Conservation (phyloP, 2,113 vertebrate species). For the Oryzias celebensis region DNA sequence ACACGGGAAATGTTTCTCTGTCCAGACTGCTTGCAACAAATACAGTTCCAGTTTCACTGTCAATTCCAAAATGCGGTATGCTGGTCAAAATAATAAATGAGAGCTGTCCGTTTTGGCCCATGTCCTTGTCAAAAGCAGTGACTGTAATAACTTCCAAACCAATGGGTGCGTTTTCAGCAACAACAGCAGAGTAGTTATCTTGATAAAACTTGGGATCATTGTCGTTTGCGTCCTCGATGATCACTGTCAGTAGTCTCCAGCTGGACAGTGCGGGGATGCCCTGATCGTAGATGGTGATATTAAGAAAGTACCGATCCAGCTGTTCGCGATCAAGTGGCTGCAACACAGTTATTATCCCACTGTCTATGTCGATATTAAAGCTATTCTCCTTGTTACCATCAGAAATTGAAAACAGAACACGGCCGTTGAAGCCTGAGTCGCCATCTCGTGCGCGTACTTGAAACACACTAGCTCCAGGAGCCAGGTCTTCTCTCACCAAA, state of each 20-base stretch:
- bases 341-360: slow-evolving; percentile 84
- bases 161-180: slow-evolving; percentile 85
- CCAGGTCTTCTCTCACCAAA: slow-evolving; percentile 87
- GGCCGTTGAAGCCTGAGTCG: slow-evolving; percentile 91
- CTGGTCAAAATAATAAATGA: slow-evolving; percentile 85
- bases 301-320: slow-evolving; percentile 89
- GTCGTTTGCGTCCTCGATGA: slow-evolving; percentile 92
- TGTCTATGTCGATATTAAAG: slow-evolving; percentile 91
- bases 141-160: slow-evolving; percentile 88
- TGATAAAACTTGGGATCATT: slow-evolving; percentile 88
- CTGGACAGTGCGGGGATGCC: slow-evolving; percentile 86
- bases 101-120: slow-evolving; percentile 86
- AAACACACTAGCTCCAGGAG: slow-evolving; percentile 82
- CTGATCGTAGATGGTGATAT: slow-evolving; percentile 94
- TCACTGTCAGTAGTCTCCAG: slow-evolving; percentile 89
- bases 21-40: slow-evolving; percentile 87
- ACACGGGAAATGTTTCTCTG: slow-evolving; percentile 84
- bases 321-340: slow-evolving; percentile 90
- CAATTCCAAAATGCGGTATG: slow-evolving; percentile 87
- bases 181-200: slow-evolving; percentile 82
- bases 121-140: slow-evolving; percentile 88
- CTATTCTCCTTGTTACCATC: slow-evolving; percentile 90
- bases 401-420: slow-evolving; percentile 88
- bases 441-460: slow-evolving; percentile 88
- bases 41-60: slow-evolving; percentile 87